These are phyloP conservation scores for Hyposoter didymator DNA, from an alignment of 2,888 invertebrate species.

Conservation along the genomic window DNA sequence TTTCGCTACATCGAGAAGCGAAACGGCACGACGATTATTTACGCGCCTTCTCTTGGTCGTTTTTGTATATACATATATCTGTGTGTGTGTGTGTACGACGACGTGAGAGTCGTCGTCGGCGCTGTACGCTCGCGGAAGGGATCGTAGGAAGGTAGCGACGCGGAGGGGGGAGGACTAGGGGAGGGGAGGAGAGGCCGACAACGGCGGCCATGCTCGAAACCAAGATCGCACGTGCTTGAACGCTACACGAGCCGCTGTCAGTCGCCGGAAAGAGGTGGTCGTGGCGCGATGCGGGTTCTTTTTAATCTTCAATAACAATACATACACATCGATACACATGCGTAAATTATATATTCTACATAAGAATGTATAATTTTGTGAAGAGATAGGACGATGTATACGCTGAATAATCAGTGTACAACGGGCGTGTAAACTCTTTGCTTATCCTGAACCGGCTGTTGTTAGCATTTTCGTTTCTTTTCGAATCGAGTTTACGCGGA, in stretches of 20 bases:
- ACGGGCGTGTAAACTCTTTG: conserved; percentile 20
- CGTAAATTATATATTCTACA: too few relatives aligned
- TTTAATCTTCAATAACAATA: conserved; percentile 66
- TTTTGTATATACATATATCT: not conserved
- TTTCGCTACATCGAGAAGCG: conserved; percentile 4
- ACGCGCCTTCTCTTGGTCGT: conserved; percentile 12
- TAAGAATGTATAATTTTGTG: not conserved
- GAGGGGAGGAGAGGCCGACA: conserved; percentile 53
- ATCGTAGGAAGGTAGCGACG: conserved; percentile 3
- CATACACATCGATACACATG: conserved; percentile 18
- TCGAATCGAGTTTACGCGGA: not conserved
- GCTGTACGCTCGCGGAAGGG: conserved; percentile 45
- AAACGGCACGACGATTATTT: not conserved
- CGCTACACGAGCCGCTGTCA: conserved; percentile 70
- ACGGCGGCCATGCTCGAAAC: conserved; percentile 74
- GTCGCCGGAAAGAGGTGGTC: conserved; percentile 70
- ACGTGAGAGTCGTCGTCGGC: conserved; percentile 17
- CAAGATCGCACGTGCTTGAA: conserved; percentile 74
- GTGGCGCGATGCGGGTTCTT: conserved; percentile 69
- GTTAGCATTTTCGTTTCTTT: conserved; percentile 5
- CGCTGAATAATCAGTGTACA: conserved; percentile 2
- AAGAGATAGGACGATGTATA: not conserved
- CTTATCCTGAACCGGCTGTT: conserved; percentile 10
- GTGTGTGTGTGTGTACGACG: not conserved
- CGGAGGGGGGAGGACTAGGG: conserved; percentile 22